phyloP scores from a whole-genome alignment of 1,140 invertebrate species.

The Nasonia vitripennis region DNA sequence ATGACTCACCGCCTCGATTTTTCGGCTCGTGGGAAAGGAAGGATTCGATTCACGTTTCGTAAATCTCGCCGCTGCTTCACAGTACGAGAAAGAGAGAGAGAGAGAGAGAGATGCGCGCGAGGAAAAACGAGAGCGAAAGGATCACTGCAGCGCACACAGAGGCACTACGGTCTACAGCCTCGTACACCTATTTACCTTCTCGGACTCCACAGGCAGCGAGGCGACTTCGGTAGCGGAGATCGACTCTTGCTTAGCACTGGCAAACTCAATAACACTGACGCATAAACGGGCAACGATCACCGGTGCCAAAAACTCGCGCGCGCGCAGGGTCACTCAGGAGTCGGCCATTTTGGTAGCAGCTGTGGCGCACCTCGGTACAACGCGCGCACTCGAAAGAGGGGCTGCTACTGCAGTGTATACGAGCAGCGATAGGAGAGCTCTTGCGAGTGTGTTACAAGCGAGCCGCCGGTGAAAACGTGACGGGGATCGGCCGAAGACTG shows the following conservation, averaged over 20 bases:
- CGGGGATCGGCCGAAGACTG: conserved; percentile 52
- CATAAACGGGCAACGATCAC: conserved; percentile 54
- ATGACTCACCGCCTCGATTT: neutral
- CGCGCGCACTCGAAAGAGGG: conserved; percentile 51
- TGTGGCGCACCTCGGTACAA: conserved; percentile 52
- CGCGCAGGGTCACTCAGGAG: conserved; percentile 55
- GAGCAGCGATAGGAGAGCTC: conserved; percentile 61
- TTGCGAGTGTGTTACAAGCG: conserved; percentile 9
- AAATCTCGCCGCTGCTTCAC: neutral
- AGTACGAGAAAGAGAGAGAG: too few relatives aligned
- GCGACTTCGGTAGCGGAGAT: too few relatives aligned
- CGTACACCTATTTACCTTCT: conserved; percentile 2
- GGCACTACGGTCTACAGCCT: neutral
- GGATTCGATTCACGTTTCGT: neutral
- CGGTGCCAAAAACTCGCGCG: conserved; percentile 17
- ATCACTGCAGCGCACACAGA: neutral
- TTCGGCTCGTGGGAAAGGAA: conserved; percentile 1
- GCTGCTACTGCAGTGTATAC: neutral
- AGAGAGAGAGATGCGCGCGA: neutral
- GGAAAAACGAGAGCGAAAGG: neutral
- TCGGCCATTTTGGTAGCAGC: conserved; percentile 67
- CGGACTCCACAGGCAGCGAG: conserved; percentile 7
- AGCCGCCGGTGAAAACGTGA: conserved; percentile 53
- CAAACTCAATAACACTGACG: too few relatives aligned
- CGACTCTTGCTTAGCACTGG: too few relatives aligned